A percentile compares a stretch with the other conserved stretches of the same genome.
Conservation (phyloP, 2,113 vertebrate genomes). For the Ailurus styani region DNA sequence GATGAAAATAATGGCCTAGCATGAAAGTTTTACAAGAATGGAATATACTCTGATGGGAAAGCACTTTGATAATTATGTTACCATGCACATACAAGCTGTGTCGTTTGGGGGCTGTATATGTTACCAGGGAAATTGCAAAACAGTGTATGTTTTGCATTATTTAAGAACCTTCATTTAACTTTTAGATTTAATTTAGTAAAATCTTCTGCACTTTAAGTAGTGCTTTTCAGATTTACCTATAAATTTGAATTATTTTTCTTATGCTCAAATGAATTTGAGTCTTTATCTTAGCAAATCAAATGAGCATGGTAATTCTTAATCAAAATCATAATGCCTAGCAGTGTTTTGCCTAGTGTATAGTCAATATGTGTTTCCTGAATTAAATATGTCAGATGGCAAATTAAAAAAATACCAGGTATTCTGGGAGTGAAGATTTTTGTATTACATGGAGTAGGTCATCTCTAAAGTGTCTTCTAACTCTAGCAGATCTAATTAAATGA, state of each 20-base stretch:
- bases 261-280: background rate
- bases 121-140: background rate
- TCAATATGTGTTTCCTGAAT: background rate
- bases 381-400: background rate
- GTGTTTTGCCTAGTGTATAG: background rate
- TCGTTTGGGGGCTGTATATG: background rate
- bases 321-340: background rate
- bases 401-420: background rate
- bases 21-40: background rate
- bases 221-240: background rate
- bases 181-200: background rate
- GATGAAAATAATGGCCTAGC: background rate
- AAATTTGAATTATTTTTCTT: background rate
- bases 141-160: background rate
- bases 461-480: background rate
- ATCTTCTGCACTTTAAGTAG: background rate
- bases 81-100: background rate
- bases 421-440: background rate
- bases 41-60: background rate
- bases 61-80: background rate
- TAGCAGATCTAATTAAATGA: background rate
- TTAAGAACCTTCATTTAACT: background rate
- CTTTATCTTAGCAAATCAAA: background rate
- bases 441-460: background rate
- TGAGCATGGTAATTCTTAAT: background rate